Conservation (phyloP, 2,113 vertebrate genomes). For the Pithys albifrons region DNA sequence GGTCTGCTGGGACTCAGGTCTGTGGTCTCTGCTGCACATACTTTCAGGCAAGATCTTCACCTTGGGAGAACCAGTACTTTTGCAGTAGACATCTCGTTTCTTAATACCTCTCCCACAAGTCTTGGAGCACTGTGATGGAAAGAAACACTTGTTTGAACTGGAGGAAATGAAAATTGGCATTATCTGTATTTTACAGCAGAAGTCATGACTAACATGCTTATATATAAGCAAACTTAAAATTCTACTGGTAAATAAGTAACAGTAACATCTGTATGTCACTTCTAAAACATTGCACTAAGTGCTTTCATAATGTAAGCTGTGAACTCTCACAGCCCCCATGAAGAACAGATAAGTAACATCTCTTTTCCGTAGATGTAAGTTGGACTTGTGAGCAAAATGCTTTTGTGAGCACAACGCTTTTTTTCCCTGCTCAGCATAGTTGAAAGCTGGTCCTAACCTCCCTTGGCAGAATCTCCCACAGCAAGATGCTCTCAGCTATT, state of each 20-base stretch:
- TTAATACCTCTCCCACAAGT: constrained; percentile 90
- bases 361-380: background rate
- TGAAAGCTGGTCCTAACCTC: background rate
- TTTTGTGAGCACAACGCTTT: background rate
- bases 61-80: constrained; percentile 69
- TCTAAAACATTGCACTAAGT: background rate
- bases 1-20: constrained; percentile 85
- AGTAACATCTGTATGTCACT: background rate
- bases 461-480: background rate
- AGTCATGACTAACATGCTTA: background rate
- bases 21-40: constrained; percentile 78
- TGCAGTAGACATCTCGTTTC: constrained; percentile 87
- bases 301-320: background rate
- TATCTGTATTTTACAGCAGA: background rate
- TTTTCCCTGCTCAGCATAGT: background rate
- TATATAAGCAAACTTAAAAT: background rate
- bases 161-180: background rate
- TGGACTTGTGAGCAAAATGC: background rate
- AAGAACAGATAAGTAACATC: background rate
- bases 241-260: background rate
- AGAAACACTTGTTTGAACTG: background rate
- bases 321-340: background rate
- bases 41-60: constrained; percentile 79
- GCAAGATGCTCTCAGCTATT: constrained; percentile 18
- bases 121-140: constrained; percentile 88